phyloP scores from a whole-genome alignment of 2,797 vertebrate species.

The Avahi laniger region DNA sequence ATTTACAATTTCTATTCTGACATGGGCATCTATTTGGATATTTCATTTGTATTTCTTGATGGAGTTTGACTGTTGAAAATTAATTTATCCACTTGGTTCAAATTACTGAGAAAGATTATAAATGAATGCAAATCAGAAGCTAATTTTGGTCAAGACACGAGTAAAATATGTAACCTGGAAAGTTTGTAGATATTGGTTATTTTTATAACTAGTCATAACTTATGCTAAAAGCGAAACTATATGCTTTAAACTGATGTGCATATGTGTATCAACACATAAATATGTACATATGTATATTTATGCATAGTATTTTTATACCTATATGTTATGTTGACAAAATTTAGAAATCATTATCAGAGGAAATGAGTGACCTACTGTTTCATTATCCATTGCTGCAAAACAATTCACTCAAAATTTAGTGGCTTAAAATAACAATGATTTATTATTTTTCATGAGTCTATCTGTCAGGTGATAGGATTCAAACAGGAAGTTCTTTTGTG shows the following conservation, averaged over 20 bases:
- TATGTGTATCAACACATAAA: not conserved
- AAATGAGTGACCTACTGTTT: not conserved
- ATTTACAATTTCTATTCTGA: slow-evolving; percentile 35
- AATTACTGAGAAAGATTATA: slow-evolving; percentile 28
- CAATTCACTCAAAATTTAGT: not conserved
- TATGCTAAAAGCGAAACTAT: not conserved
- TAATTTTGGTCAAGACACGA: slow-evolving; percentile 21
- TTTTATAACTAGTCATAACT: slow-evolving; percentile 32
- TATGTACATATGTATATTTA: not conserved
- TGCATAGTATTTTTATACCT: not conserved
- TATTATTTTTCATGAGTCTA: not conserved
- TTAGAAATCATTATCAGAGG: slow-evolving; percentile 11
- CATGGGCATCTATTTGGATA: not conserved
- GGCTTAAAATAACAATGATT: not conserved
- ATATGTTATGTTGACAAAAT: not conserved
- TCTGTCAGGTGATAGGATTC: not conserved
- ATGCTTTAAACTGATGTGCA: not conserved
- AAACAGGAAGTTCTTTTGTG: not conserved
- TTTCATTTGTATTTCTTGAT: slow-evolving; percentile 50
- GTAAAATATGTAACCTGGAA: not conserved
- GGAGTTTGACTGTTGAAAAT: slow-evolving; percentile 40
- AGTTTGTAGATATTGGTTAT: not conserved
- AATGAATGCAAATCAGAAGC: slow-evolving; percentile 52
- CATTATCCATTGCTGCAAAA: not conserved
- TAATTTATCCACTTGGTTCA: slow-evolving; percentile 47